Evolutionary conservation across 2,113 vertebrate species (phyloP).

Genomic region (Pluvianellus socialis): DNA sequence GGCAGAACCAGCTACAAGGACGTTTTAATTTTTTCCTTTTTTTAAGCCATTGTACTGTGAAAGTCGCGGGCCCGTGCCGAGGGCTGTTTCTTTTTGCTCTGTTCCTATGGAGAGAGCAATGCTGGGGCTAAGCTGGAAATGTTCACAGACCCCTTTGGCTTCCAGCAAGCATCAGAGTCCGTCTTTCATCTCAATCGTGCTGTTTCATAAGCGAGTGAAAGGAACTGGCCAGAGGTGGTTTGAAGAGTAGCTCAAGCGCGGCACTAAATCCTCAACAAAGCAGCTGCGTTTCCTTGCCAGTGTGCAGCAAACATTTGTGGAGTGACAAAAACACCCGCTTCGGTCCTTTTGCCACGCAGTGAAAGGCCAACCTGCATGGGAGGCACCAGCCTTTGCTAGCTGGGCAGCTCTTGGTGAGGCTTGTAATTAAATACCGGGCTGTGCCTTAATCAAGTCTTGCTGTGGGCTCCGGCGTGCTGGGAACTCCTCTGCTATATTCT

Average conservation of each 20-base stretch:
- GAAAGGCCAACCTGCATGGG: not conserved
- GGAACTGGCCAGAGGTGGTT: not conserved
- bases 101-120: conserved; percentile 3
- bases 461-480: fast-evolving
- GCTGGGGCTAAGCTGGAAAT: not conserved
- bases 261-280: not conserved
- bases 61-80: not conserved
- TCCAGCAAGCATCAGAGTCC: not conserved
- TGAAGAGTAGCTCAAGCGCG: not conserved
- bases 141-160: not conserved
- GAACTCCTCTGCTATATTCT: not conserved
- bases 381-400: not conserved
- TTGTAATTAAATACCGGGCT: not conserved
- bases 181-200: not conserved
- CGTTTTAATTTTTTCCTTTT: not conserved
- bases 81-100: conserved; percentile 10
- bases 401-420: not conserved
- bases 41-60: not conserved
- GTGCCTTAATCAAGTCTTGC: not conserved
- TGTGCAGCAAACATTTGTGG: not conserved
- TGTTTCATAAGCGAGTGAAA: not conserved
- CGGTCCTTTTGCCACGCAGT: not conserved
- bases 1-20: not conserved
- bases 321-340: not conserved
- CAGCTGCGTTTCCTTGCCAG: not conserved